Base-by-base conservation (phyloP, 2,113 vertebrate species). In the Sterrhoptilus dennistouni region DNA sequence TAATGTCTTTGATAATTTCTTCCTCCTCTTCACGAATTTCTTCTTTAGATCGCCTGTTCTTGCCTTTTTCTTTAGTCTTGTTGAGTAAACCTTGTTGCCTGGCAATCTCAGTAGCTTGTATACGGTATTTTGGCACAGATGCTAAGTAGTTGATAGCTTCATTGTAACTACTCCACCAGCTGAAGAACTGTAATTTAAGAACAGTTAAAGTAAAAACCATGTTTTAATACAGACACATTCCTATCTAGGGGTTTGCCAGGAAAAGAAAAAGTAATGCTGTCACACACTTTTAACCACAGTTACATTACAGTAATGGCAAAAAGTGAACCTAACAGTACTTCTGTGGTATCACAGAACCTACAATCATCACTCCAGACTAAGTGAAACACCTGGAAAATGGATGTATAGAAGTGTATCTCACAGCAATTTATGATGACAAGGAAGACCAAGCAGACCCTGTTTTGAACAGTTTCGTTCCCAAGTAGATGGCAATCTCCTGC, bases 131-230 rank as follows among this genome's bases (percentile, higher is more conserved):
- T 95, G 99, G 99, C 83, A 99, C 98, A 0, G 99, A 99, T 77
- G 98, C 98, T 94, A 99, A 96, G 97, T 99, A 99, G 97, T 98
- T 99, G 97, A 99, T 99, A 83, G 99, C 99, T 97, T 99, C 99
- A 22, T 99, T 99, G 94, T 99, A 99, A 97, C 99, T 99, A 96
- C 98, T 99, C 98, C 99, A 98, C 99, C 99, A 99, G 97, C 99
- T 99, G 98, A 99, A 99, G 97, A 98, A 99, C 99, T 99, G 93
- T 20, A 97, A 97, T 89, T 95, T 81, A 95, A 97, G 38, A 97
- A 97, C 14, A 90, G 83, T 38, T 80, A 29, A 31, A 61, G 28
- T 93, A 61, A 87, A 70, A 87, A 8, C 1, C 3, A 10, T 12
- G 13, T 7, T 83, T 89, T 86, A 61, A 75, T 50, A 89, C 16